A percentile compares a stretch with the other conserved stretches of the same genome.
Conservation (phyloP, 1,140 invertebrate genomes). For the Phenacoccus solenopsis region DNA sequence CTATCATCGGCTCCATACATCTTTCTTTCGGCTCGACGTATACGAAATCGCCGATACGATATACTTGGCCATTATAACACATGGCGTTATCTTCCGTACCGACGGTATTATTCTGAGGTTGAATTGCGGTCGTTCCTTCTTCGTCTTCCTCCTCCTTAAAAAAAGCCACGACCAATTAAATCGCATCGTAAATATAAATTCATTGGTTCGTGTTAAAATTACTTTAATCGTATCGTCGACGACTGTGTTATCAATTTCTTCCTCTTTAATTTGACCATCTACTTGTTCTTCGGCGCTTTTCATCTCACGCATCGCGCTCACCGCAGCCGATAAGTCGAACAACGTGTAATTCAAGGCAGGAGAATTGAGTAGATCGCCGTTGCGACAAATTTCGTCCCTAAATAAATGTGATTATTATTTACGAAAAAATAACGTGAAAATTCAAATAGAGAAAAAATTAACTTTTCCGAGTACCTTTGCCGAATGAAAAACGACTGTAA, state of each 20-base stretch:
- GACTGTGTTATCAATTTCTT: constrained; percentile 11
- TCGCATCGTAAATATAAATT: no score
- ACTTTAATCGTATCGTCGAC: neutral
- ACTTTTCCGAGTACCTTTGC: constrained; percentile 36
- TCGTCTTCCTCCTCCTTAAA: constrained; percentile 22
- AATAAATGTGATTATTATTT: neutral
- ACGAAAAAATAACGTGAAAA: neutral
- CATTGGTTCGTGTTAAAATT: neutral
- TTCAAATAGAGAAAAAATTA: neutral
- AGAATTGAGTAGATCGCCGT: constrained; percentile 68
- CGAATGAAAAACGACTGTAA: constrained; percentile 85
- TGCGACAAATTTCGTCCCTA: constrained; percentile 54
- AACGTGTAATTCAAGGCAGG: constrained; percentile 72
- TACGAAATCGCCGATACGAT: constrained; percentile 77
- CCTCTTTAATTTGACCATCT: constrained; percentile 29
- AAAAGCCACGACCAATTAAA: neutral
- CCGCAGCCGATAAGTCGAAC: constrained; percentile 51
- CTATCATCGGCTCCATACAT: constrained; percentile 69
- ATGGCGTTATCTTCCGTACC: constrained; percentile 29
- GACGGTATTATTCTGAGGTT: constrained; percentile 19
- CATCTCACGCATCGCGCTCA: constrained; percentile 25
- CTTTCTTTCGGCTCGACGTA: constrained; percentile 69
- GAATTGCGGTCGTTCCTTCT: constrained; percentile 8
- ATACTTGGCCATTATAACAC: constrained; percentile 50
- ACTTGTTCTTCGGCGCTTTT: constrained; percentile 28